A percentile compares a stretch with the other conserved stretches of the same genome.
Conservation (phyloP, 1,140 invertebrate genomes). For the Psix sp. region DNA sequence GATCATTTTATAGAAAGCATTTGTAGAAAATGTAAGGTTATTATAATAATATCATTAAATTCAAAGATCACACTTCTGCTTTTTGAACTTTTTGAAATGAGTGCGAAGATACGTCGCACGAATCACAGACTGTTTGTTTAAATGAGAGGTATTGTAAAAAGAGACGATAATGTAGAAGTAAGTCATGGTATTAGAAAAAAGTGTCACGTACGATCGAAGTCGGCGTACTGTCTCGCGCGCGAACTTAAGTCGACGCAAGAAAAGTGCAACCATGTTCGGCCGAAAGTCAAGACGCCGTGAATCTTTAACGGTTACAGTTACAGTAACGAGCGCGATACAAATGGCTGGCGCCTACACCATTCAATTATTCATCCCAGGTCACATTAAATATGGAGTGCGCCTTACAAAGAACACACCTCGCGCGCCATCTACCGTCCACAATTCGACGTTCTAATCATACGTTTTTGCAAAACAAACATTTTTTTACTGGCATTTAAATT, state of each 20-base stretch:
- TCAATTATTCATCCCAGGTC: constrained; percentile 54
- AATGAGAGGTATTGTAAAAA: constrained; percentile 2
- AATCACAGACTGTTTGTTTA: not conserved
- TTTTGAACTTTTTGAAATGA: no score
- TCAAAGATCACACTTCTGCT: no score
- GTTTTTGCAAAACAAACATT: no score
- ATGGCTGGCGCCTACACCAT: constrained; percentile 36
- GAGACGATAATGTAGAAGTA: constrained; percentile 2
- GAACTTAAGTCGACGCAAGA: constrained; percentile 20
- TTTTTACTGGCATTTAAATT: no score
- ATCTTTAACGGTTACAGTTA: constrained; percentile 50
- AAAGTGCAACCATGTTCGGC: constrained; percentile 29
- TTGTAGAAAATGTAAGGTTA: no score
- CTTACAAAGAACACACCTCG: constrained; percentile 6
- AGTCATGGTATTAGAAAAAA: constrained; percentile 22
- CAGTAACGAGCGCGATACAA: constrained; percentile 54
- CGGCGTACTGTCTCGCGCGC: constrained; percentile 7
- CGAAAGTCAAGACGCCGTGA: constrained; percentile 46
- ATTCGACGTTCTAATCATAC: no score
- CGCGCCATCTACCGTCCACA: constrained; percentile 1
- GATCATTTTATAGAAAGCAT: no score
- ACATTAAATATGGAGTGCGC: constrained; percentile 42
- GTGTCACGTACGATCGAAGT: constrained; percentile 35
- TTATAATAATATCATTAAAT: no score
- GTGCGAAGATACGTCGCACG: no score